phyloP scores from a whole-genome alignment of 2,797 vertebrate genomes.

The Sebastolobus altivelis region DNA sequence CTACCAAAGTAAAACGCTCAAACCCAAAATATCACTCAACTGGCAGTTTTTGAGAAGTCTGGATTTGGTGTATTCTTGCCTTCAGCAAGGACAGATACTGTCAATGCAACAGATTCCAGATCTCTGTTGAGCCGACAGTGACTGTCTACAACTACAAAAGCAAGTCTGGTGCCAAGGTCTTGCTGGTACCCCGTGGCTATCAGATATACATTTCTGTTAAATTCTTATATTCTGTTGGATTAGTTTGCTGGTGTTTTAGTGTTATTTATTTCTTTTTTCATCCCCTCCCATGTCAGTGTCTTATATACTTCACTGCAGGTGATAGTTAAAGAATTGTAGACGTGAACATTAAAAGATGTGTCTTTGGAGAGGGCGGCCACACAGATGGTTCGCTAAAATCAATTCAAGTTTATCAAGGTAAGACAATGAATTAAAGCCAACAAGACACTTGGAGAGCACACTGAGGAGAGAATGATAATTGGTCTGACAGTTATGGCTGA shows the following conservation, averaged over 20 bases:
- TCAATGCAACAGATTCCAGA: conserved; percentile 29
- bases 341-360: conserved; percentile 5
- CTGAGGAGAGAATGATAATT: conserved; percentile 47
- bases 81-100: conserved; percentile 47
- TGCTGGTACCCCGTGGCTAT: conserved; percentile 20
- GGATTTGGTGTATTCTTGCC: conserved; percentile 37
- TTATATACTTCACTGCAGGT: neutral
- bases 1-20: conserved; percentile 12
- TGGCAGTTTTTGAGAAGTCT: conserved; percentile 21
- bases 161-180: conserved; percentile 19
- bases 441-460: conserved; percentile 31
- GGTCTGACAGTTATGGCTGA: conserved; percentile 22
- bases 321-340: conserved; percentile 15
- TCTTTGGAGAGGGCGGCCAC: conserved; percentile 13
- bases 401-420: conserved; percentile 39
- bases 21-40: conserved; percentile 22
- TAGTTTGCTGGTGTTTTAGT: neutral
- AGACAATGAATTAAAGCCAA: conserved; percentile 42
- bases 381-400: conserved; percentile 30
- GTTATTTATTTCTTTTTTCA: neutral
- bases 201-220: conserved; percentile 25
- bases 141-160: conserved; percentile 39
- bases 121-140: conserved; percentile 20
- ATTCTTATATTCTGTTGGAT: conserved; percentile 20
- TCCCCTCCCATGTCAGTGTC: neutral